Percentiles rank a stretch among this genome's conserved stretches.
Evolutionary conservation across 2,888 invertebrate species (phyloP).

Genomic region (Torymus aiolomorphi): DNA sequence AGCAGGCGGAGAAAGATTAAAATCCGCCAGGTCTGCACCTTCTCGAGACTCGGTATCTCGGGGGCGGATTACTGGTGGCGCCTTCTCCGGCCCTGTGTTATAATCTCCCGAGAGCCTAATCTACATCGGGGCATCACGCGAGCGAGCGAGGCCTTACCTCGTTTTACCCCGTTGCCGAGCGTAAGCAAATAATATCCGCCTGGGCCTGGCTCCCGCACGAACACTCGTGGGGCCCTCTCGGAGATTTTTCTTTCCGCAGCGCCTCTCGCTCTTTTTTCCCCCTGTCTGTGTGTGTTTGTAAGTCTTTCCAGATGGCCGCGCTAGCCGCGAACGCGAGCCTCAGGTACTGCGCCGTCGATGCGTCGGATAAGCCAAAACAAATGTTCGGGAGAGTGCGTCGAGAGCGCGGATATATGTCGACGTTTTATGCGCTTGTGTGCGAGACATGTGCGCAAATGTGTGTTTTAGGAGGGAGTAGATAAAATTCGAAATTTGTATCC

Average conservation of each 20-base stretch:
- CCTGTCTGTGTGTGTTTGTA: not conserved
- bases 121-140: slow-evolving; percentile 42
- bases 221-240: too few relatives aligned
- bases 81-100: slow-evolving; percentile 20
- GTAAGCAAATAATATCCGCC: slow-evolving; percentile 22
- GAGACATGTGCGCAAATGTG: slow-evolving; percentile 9
- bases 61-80: slow-evolving; percentile 39
- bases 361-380: slow-evolving; percentile 64
- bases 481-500: slow-evolving; percentile 8
- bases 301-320: slow-evolving; percentile 49
- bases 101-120: slow-evolving; percentile 49
- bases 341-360: not conserved
- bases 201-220: slow-evolving; percentile 31
- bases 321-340: slow-evolving; percentile 6
- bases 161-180: slow-evolving; percentile 10
- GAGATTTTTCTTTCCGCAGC: too few relatives aligned
- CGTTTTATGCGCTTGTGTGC: not conserved
- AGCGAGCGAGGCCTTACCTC: too few relatives aligned
- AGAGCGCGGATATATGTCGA: not conserved
- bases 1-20: slow-evolving; percentile 4
- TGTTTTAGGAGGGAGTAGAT: not conserved
- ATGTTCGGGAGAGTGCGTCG: slow-evolving; percentile 55
- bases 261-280: not conserved
- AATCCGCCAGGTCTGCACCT: slow-evolving; percentile 3
- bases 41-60: not conserved